Evolutionary conservation across 2,797 vertebrate genomes (phyloP), one percentile per base, ranked within the genome.

Genomic region (Cyprinella venusta): DNA sequence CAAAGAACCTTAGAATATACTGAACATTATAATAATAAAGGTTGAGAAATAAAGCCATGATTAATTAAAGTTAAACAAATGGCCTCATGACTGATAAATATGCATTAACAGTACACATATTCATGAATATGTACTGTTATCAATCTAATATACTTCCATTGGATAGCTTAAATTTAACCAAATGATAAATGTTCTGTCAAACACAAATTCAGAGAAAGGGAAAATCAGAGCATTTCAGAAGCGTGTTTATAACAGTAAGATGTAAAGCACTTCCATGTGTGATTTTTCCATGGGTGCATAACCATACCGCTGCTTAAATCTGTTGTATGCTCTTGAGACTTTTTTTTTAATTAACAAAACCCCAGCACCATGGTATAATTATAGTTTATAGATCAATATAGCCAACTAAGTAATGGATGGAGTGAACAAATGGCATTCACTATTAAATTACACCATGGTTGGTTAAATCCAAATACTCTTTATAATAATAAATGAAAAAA

Each of bases 261-360:
- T 24, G 42, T 64, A 30, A 36, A 72, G 16, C 36, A 80, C n/a
- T 59, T 70, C 16, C 65, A 70, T 19, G 52, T 21, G 38, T 61
- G 40, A 36, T 81, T 63, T 48, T 71, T 81, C 38, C 54, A 61
- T 63, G 40, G n/a, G 40, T 81, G 38, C 42, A 48, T 72, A 38
- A 63, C 18, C 26, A 72, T 24, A 63, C 40, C 56, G 18, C 56
- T 52, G 8, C 36, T 68, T 56, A 74, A 50, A 52, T 74, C 26
- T 38, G 3, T 30, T 72, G 54, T 48, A 26, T 64, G 38, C 13
- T 52, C 12, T 79, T 38, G 33, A 67, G 21, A 15, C 36, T 13
- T 67, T 63, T 54, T 79, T 36, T 54, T 3, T 36, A 33, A 36
- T 68, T 0, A 65, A 68, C 63, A 54, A 52, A 10, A 52, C 42